phyloP scores from a whole-genome alignment of 2,888 invertebrate genomes.

The Disparrhopalites patrizii region DNA sequence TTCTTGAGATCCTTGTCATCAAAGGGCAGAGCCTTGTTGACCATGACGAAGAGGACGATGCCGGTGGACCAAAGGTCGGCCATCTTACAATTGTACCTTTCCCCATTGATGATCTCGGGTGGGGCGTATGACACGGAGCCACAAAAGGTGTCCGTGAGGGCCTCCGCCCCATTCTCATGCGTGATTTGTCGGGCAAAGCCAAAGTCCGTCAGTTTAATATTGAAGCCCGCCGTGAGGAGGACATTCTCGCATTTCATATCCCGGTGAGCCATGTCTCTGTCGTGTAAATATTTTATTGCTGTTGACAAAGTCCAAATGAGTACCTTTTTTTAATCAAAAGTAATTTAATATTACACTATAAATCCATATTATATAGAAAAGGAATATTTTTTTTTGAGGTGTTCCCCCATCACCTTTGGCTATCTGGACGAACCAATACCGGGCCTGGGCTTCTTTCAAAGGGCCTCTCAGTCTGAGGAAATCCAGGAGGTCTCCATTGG shows the following conservation, averaged over 20 bases:
- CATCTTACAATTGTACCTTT: constrained; percentile 8
- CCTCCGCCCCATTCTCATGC: too few relatives aligned
- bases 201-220: constrained; percentile 55
- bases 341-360: too few relatives aligned
- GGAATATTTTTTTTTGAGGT: too few relatives aligned
- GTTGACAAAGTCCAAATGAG: too few relatives aligned
- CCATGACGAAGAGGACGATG: constrained; percentile 73
- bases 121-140: constrained; percentile 50
- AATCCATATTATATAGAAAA: too few relatives aligned
- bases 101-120: constrained; percentile 16
- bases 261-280: constrained; percentile 37
- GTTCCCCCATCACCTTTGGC: too few relatives aligned
- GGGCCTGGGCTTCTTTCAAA: constrained; percentile 62
- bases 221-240: constrained; percentile 48
- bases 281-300: constrained; percentile 49
- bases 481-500: constrained; percentile 72
- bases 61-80: constrained; percentile 52
- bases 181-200: too few relatives aligned
- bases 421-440: constrained; percentile 69
- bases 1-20: constrained; percentile 65
- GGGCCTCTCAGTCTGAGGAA: constrained; percentile 65
- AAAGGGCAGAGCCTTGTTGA: constrained; percentile 78
- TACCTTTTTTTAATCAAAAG: too few relatives aligned
- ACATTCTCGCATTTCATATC: constrained; percentile 54
- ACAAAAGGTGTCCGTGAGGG: constrained; percentile 52